Evolutionary conservation across 2,888 invertebrate species (phyloP).

Genomic region (Ormia ochracea): DNA sequence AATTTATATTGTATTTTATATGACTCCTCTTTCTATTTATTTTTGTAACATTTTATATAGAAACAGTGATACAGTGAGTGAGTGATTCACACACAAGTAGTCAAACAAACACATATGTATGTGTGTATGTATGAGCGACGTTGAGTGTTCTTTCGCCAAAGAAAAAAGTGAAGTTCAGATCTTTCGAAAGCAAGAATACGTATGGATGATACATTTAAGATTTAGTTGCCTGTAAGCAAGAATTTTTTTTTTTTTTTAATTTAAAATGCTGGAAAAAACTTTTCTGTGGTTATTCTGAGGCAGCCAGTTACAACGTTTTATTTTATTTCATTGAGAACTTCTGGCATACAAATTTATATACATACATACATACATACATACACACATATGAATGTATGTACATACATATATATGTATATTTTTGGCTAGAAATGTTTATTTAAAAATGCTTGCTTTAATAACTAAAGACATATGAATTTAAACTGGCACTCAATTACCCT

Average conservation of each 20-base stretch:
- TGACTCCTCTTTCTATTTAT: conserved; percentile 15
- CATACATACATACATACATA: neutral
- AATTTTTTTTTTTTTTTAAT: neutral
- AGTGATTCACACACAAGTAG: neutral
- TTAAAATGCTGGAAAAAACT: no score
- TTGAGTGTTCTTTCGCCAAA: neutral
- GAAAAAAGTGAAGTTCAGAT: neutral
- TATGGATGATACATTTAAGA: neutral
- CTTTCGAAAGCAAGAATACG: neutral
- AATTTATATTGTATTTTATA: conserved; percentile 14
- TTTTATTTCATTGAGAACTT: no score
- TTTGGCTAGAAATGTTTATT: no score
- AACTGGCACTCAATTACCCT: no score
- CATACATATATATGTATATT: no score
- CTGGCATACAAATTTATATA: no score
- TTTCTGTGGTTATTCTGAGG: no score
- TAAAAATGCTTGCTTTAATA: no score
- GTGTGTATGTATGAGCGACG: no score
- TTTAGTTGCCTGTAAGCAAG: neutral
- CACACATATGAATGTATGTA: neutral
- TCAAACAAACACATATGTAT: neutral
- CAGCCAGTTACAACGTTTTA: no score
- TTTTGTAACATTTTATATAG: conserved; percentile 47
- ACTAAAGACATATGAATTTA: no score
- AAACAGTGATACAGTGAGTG: conserved; percentile 12